A percentile compares a stretch with the other conserved stretches of the same genome.
phyloP scores from a whole-genome alignment of 2,888 invertebrate genomes.

The Drosophila neonasuta region DNA sequence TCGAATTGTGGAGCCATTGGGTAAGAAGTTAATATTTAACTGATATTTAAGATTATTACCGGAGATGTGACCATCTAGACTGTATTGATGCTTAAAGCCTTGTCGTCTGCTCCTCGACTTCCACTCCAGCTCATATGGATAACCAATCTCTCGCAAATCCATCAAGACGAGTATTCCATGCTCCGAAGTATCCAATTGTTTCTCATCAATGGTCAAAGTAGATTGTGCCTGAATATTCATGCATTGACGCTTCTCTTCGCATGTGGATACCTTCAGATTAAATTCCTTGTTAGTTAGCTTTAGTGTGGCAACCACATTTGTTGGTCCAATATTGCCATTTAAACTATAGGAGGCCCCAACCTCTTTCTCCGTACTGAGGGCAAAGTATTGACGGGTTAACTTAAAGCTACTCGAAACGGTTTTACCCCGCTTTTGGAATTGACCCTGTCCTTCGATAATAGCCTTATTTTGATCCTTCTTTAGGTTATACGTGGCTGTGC shows the following conservation, averaged over 20 bases:
- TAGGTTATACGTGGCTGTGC: slow-evolving; percentile 87
- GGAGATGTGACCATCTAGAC: slow-evolving; percentile 87
- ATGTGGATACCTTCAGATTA: slow-evolving; percentile 87
- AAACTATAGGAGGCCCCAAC: slow-evolving; percentile 86
- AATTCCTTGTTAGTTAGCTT: slow-evolving; percentile 89
- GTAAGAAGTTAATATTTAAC: slow-evolving; percentile 86
- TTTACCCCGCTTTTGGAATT: slow-evolving; percentile 87
- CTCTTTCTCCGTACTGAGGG: slow-evolving; percentile 85
- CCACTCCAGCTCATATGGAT: slow-evolving; percentile 89
- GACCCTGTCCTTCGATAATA: slow-evolving; percentile 89
- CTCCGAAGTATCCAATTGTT: slow-evolving; percentile 82
- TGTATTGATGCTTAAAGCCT: slow-evolving; percentile 85
- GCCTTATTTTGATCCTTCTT: slow-evolving; percentile 88
- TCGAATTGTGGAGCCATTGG: slow-evolving; percentile 85
- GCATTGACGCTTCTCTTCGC: slow-evolving; percentile 91
- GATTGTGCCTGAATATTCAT: slow-evolving; percentile 86
- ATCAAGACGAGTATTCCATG: slow-evolving; percentile 86
- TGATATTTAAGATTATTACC: slow-evolving; percentile 89
- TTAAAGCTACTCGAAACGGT: slow-evolving; percentile 89
- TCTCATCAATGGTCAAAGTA: slow-evolving; percentile 60
- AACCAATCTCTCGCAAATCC: slow-evolving; percentile 89
- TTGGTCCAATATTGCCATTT: slow-evolving; percentile 87
- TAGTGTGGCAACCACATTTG: slow-evolving; percentile 87
- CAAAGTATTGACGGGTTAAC: slow-evolving; percentile 86
- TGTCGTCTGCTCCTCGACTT: slow-evolving; percentile 86